phyloP scores from a whole-genome alignment of 2,888 invertebrate genomes.

The Drosophila multiciliata region DNA sequence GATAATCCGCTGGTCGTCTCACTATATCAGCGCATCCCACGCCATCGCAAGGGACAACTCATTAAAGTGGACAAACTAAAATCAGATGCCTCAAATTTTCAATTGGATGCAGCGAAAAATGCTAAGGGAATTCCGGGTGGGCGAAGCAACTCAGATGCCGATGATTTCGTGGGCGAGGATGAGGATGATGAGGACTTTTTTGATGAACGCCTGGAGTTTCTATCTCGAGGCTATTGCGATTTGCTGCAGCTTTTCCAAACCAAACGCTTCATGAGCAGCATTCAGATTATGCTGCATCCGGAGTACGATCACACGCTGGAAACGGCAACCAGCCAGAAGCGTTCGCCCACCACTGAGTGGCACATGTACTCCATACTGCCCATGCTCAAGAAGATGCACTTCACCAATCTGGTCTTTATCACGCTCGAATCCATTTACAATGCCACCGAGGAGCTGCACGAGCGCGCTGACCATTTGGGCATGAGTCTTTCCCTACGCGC shows the following conservation, averaged over 20 bases:
- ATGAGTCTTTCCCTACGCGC: slow-evolving; percentile 61
- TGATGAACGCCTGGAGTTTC: slow-evolving; percentile 52
- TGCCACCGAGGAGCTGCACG: slow-evolving; percentile 42
- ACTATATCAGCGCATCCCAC: slow-evolving; percentile 66
- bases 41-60: slow-evolving; percentile 33
- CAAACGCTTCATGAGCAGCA: slow-evolving; percentile 60
- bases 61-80: slow-evolving; percentile 1
- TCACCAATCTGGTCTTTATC: slow-evolving; percentile 72
- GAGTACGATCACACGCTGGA: slow-evolving; percentile 26
- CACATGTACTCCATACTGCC: slow-evolving; percentile 80
- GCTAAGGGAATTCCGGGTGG: neutral
- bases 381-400: slow-evolving; percentile 61
- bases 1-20: slow-evolving; percentile 74
- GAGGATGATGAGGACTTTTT: slow-evolving; percentile 26
- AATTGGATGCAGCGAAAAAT: neutral
- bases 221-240: slow-evolving; percentile 69
- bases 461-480: slow-evolving; percentile 39
- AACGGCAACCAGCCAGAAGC: slow-evolving; percentile 22
- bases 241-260: slow-evolving; percentile 61
- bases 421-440: slow-evolving; percentile 79
- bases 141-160: neutral
- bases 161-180: neutral
- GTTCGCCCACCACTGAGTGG: slow-evolving; percentile 63
- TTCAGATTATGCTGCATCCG: slow-evolving; percentile 57
- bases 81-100: neutral